A percentile compares a stretch with the other conserved stretches of the same genome.
Conservation (phyloP, 2,797 vertebrate species). For the Manis javanica region DNA sequence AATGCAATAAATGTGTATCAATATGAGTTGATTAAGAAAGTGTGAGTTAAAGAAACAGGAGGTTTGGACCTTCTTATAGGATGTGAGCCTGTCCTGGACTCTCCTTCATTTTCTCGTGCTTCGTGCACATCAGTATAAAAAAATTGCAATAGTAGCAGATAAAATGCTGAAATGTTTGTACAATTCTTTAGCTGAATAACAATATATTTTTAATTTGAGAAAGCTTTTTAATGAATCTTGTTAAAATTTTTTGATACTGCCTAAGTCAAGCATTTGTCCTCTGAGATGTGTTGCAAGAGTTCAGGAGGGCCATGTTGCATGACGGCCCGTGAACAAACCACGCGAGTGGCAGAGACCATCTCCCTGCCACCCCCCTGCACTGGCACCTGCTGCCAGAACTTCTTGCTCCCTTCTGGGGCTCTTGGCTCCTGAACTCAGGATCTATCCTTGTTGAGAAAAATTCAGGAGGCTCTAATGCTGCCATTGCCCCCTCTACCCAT, state of each 20-base stretch:
- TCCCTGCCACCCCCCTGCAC: too few relatives aligned
- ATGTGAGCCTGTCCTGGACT: not conserved
- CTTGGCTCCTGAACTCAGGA: not conserved
- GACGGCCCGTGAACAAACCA: not conserved
- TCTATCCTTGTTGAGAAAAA: not conserved
- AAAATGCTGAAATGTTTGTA: not conserved
- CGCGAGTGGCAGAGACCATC: fast-evolving
- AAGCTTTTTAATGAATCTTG: not conserved
- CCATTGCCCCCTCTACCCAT: not conserved
- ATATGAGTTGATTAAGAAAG: not conserved
- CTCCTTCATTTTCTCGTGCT: not conserved
- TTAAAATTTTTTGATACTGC: not conserved
- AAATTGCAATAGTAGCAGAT: not conserved
- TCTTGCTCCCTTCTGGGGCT: not conserved
- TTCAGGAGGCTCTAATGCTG: not conserved
- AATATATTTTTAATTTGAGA: not conserved
- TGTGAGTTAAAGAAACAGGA: not conserved
- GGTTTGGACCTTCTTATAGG: not conserved
- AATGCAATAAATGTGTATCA: not conserved
- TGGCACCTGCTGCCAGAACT: not conserved
- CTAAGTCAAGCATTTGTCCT: not conserved
- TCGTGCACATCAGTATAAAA: not conserved
- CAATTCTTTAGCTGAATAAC: not conserved
- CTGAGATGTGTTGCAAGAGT: not conserved
- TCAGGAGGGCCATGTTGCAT: not conserved